A percentile compares a stretch with the other conserved stretches of the same genome.
Conservation (phyloP, 2,113 vertebrate genomes). For the Geococcyx californianus region DNA sequence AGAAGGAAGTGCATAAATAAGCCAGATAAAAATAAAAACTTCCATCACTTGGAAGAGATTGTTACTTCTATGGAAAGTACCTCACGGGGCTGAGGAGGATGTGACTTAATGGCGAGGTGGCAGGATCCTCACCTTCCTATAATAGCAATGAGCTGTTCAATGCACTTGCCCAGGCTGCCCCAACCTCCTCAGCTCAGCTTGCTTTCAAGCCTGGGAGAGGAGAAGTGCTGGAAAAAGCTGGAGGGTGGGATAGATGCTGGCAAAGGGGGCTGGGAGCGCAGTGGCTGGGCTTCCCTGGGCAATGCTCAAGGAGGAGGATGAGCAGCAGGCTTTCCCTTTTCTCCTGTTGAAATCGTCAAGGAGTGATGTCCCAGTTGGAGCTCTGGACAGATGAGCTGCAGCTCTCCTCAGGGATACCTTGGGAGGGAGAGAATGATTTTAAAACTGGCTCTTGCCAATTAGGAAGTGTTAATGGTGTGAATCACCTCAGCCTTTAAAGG, state of each 20-base stretch:
- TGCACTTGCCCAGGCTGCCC: not conserved
- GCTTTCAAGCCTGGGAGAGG: not conserved
- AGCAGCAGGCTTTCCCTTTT: not conserved
- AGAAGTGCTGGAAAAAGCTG: not conserved
- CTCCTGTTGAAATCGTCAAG: slow-evolving; percentile 9
- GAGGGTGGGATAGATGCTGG: not conserved
- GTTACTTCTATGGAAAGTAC: slow-evolving; percentile 41
- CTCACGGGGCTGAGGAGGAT: not conserved
- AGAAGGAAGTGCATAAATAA: not conserved
- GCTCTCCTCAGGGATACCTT: slow-evolving; percentile 20
- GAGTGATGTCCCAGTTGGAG: not conserved
- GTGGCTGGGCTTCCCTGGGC: not conserved
- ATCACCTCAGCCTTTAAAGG: not conserved
- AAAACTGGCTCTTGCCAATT: not conserved
- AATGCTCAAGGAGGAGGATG: not conserved
- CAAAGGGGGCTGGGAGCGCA: not conserved
- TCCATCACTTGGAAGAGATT: slow-evolving; percentile 15
- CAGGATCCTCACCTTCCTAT: slow-evolving; percentile 21
- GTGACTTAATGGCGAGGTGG: slow-evolving; percentile 20
- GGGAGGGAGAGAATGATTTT: not conserved
- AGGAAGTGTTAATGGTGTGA: slow-evolving; percentile 1
- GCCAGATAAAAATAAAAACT: slow-evolving; percentile 60
- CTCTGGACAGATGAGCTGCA: slow-evolving; percentile 3
- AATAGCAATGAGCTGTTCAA: not conserved
- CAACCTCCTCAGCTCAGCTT: not conserved